Conservation (phyloP, 2,888 invertebrate species). For the Belgica antarctica region DNA sequence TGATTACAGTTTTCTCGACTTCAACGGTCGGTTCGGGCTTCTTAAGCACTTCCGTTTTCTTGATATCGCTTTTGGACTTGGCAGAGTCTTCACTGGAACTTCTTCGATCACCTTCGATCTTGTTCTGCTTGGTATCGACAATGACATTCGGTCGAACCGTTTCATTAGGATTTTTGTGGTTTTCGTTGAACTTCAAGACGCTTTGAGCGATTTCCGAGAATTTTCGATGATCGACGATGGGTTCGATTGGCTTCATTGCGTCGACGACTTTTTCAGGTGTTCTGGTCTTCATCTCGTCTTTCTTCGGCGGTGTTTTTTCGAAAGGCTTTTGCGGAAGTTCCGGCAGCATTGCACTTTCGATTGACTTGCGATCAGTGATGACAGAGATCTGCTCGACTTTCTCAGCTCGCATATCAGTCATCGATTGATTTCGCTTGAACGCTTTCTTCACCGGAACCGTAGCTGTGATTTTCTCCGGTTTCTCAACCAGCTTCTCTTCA, state of each 20-base stretch:
- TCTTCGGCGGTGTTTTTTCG: not conserved
- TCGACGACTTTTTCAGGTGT: not conserved
- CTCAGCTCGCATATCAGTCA: not conserved
- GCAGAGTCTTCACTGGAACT: not conserved
- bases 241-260: no score
- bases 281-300: not conserved
- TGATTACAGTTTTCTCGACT: slow-evolving; percentile 32
- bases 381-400: slow-evolving; percentile 42
- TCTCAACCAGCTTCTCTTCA: not conserved
- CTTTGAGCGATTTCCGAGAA: slow-evolving; percentile 28
- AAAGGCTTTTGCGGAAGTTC: not conserved
- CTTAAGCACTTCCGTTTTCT: not conserved
- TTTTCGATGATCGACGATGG: slow-evolving; percentile 18
- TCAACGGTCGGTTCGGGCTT: not conserved
- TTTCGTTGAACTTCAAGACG: slow-evolving; percentile 46
- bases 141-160: slow-evolving; percentile 46
- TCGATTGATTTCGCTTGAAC: slow-evolving; percentile 24
- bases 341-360: not conserved
- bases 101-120: not conserved
- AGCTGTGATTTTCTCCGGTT: slow-evolving; percentile 15
- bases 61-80: no score
- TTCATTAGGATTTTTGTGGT: slow-evolving; percentile 37
- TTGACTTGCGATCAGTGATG: slow-evolving; percentile 17
- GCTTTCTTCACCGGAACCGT: slow-evolving; percentile 19
- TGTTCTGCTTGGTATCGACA: slow-evolving; percentile 44